Evolutionary conservation across 2,113 vertebrate genomes (phyloP).

Genomic region (Otus sunia): DNA sequence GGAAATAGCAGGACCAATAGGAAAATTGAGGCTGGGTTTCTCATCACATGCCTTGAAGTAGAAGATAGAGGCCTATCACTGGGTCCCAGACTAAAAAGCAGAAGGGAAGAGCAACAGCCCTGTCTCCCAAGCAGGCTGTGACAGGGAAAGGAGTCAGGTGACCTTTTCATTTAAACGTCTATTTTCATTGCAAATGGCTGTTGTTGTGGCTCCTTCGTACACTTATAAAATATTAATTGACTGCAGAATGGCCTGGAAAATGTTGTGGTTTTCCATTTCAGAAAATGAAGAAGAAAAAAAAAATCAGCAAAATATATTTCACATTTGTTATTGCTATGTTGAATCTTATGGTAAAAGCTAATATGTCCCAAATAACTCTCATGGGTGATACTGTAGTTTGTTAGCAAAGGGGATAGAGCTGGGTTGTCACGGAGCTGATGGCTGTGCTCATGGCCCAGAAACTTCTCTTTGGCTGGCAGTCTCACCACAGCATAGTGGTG

Average conservation of each 20-base stretch:
- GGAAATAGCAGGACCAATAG: not conserved
- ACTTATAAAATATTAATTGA: not conserved
- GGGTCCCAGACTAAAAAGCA: not conserved
- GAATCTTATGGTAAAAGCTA: not conserved
- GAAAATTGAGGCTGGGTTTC: not conserved
- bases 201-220: not conserved
- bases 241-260: not conserved
- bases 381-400: not conserved
- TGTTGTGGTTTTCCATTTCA: not conserved
- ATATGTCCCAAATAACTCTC: not conserved
- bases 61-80: not conserved
- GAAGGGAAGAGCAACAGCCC: not conserved
- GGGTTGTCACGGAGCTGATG: not conserved
- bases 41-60: not conserved
- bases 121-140: not conserved
- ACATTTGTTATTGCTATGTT: not conserved
- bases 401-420: not conserved
- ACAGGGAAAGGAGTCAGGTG: not conserved
- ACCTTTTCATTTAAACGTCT: not conserved
- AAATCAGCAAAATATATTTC: not conserved
- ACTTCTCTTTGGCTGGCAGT: not conserved
- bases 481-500: not conserved
- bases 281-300: not conserved
- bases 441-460: not conserved
- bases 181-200: not conserved